Conservation (phyloP, 2,113 vertebrate species). For the Vimba vimba region DNA sequence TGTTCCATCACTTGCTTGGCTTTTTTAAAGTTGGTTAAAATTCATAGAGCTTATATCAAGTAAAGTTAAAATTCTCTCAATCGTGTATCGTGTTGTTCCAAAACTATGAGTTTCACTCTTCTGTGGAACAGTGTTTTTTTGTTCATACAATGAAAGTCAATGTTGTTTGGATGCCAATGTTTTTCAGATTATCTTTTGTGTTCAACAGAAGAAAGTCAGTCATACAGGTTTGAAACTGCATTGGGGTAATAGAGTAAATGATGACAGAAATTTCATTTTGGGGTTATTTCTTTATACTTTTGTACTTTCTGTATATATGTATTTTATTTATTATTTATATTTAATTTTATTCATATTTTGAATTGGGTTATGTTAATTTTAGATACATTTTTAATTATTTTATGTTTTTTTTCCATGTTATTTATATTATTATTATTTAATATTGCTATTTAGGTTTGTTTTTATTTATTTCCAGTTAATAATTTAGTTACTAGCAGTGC, state of each 20-base stretch:
- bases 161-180: neutral
- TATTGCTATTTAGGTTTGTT: too few relatives aligned
- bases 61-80: neutral
- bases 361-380: too few relatives aligned
- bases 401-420: too few relatives aligned
- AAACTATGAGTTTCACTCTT: neutral
- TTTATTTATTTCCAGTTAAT: too few relatives aligned
- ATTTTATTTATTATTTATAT: too few relatives aligned
- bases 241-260: neutral
- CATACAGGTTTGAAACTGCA: neutral
- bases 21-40: neutral
- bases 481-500: too few relatives aligned
- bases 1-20: slow-evolving; percentile 37
- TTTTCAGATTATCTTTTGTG: neutral
- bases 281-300: neutral
- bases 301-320: neutral
- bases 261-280: neutral
- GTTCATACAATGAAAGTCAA: neutral
- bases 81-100: neutral
- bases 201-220: neutral
- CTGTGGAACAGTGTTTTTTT: neutral
- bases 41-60: neutral
- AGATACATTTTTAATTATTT: too few relatives aligned
- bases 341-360: too few relatives aligned
- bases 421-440: too few relatives aligned